Percentiles rank a stretch among this genome's conserved stretches.
Conservation (phyloP, 2,113 vertebrate genomes). For the Scopus umbretta region DNA sequence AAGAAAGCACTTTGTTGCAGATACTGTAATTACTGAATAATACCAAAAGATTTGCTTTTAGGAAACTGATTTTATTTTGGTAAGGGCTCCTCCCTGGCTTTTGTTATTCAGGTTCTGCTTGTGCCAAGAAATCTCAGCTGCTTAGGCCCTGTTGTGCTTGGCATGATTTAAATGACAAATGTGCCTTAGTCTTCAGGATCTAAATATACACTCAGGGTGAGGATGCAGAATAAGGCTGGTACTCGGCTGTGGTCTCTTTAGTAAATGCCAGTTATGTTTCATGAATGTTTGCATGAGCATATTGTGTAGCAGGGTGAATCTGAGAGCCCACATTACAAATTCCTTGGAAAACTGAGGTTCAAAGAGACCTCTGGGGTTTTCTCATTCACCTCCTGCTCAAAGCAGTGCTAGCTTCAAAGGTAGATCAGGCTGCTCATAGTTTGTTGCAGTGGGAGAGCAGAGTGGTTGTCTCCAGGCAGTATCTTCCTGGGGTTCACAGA, state of each 20-base stretch:
- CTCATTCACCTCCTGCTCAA: not conserved
- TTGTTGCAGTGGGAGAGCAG: not conserved
- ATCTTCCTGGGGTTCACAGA: not conserved
- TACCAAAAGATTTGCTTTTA: not conserved
- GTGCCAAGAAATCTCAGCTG: slow-evolving; percentile 2
- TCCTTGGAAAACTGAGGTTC: not conserved
- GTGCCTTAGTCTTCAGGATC: not conserved
- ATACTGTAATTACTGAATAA: not conserved
- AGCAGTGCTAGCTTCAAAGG: not conserved
- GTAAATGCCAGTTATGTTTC: not conserved
- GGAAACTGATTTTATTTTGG: not conserved
- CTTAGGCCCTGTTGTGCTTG: slow-evolving; percentile 9
- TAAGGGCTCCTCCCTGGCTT: not conserved
- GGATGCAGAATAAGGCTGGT: not conserved
- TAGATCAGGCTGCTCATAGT: accelerated
- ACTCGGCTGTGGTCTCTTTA: not conserved
- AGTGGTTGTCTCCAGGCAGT: not conserved
- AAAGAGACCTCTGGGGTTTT: not conserved
- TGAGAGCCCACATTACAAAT: not conserved
- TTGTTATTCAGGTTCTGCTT: not conserved
- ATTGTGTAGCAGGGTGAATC: not conserved
- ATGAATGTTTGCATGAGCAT: not conserved
- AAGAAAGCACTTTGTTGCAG: not conserved
- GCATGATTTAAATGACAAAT: not conserved
- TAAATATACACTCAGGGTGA: not conserved